Base-by-base conservation (phyloP, 2,888 invertebrate genomes). In the Caenorhabditis drosophilae region DNA sequence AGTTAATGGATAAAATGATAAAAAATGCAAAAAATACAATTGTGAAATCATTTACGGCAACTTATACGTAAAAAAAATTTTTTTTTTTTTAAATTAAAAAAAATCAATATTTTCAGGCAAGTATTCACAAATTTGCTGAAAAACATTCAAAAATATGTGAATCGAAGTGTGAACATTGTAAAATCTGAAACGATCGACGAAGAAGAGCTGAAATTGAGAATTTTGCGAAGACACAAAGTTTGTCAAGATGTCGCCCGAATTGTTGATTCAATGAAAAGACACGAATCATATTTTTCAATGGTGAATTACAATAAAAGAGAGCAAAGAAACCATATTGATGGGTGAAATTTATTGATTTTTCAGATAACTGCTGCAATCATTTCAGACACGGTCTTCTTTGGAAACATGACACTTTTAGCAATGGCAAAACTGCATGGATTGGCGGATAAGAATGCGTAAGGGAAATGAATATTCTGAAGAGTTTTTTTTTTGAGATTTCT, bases 351-450 rank as follows among this genome's bases (percentile, higher is more conserved):
- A 1, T 22, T 27, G 20, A 45, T 25, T 22, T 54, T 55, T 26
- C 51, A 61, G 61, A 40, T 62, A 1, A 40, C 62, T 7, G 62
- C 62, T 4, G 56, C 62, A 11, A 62, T 62, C 34, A 62, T 62
- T 25, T 56, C 56, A 18, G 62, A 62, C 34, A 56, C 62, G 2
- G 52, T 62, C 7, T 62, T 62, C 56, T 40, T 56, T 40, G 62
- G 62, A 38, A 48, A 56, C 9, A 47, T 52, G 34, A 52, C 48
- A 27, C 15, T 62, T 11, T 25, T 62, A 4, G 56, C 51, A 7
- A 52, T 62, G 62, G 35, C 62, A 0, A 62, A 62, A 26, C 49
- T 62, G 7, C 62, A 62, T 25, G 50, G 51, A 6, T 26, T 62
- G 27, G 62, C 62, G 9, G 62, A 62, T n/a, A 56, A 48, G 26